Evolutionary conservation across 2,888 invertebrate species (phyloP).

Genomic region (Carpatolechia fugitivella): DNA sequence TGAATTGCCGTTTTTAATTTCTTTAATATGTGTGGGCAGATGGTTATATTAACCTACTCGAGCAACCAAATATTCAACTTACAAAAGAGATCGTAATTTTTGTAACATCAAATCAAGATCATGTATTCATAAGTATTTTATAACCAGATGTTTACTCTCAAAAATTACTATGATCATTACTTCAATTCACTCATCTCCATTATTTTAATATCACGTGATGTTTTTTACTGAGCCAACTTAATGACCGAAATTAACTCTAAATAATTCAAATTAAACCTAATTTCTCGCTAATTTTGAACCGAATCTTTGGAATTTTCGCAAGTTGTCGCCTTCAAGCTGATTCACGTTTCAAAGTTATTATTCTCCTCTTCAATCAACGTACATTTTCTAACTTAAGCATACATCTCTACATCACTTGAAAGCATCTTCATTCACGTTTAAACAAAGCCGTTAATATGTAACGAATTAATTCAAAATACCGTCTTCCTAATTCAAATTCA

Average conservation of each 20-base stretch:
- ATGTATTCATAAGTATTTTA: too few relatives aligned
- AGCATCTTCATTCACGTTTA: not conserved
- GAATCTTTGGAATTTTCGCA: conserved; percentile 12
- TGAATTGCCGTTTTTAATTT: too few relatives aligned
- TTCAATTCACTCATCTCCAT: too few relatives aligned
- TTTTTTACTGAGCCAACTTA: too few relatives aligned
- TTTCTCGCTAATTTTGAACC: conserved; percentile 6
- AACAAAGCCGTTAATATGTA: not conserved
- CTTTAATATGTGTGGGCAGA: too few relatives aligned
- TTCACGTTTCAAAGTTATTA: conserved; percentile 3
- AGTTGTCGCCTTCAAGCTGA: conserved; percentile 12
- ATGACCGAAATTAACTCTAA: conserved; percentile 5
- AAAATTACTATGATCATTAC: too few relatives aligned
- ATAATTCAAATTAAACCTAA: conserved; percentile 3
- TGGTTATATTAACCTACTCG: too few relatives aligned
- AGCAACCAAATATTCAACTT: too few relatives aligned
- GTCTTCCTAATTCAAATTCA: not conserved
- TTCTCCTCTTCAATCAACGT: not conserved
- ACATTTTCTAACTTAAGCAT: not conserved
- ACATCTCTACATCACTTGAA: not conserved
- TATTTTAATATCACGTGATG: too few relatives aligned
- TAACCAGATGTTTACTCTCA: too few relatives aligned
- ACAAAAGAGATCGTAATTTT: too few relatives aligned
- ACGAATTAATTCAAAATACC: not conserved
- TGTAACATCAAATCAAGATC: too few relatives aligned